A percentile compares a stretch with the other conserved stretches of the same genome.
phyloP scores from a whole-genome alignment of 2,797 vertebrate genomes.

The Bovichtus variegatus region DNA sequence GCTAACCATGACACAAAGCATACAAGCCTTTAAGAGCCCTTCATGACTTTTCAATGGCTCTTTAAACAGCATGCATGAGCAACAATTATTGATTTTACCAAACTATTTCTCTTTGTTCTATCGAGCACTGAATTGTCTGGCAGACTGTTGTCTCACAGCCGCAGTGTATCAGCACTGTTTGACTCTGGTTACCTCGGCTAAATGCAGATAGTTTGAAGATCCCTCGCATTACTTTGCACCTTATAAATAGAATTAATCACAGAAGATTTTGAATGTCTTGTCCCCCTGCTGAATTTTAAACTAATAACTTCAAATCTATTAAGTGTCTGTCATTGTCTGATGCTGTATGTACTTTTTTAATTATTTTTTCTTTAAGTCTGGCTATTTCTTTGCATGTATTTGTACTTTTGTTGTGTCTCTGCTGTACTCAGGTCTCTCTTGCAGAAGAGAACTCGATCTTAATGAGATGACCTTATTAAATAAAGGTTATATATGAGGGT shows the following conservation, averaged over 20 bases:
- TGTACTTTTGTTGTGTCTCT: not conserved
- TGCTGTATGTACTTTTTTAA: too few species aligned
- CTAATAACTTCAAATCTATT: not conserved
- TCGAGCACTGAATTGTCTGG: too few species aligned
- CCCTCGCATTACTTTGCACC: not conserved
- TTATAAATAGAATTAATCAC: not conserved
- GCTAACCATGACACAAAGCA: not conserved
- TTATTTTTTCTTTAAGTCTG: not conserved
- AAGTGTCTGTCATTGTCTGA: not conserved
- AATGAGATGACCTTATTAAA: constrained; percentile 1
- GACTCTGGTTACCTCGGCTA: not conserved
- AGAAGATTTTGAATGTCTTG: not conserved
- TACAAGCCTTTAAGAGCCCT: not conserved
- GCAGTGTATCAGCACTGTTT: not conserved
- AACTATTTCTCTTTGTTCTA: not conserved
- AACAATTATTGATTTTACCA: not conserved
- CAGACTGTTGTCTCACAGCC: too few species aligned
- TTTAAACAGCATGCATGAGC: not conserved
- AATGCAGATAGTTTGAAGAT: not conserved
- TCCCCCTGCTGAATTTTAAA: not conserved
- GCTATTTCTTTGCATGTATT: not conserved
- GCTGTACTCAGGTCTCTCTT: too few species aligned
- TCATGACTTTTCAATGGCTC: not conserved
- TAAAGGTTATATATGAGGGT: not conserved
- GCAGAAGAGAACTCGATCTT: not conserved